Conservation (phyloP, 2,888 invertebrate species). For the Malachius bipustulatus region DNA sequence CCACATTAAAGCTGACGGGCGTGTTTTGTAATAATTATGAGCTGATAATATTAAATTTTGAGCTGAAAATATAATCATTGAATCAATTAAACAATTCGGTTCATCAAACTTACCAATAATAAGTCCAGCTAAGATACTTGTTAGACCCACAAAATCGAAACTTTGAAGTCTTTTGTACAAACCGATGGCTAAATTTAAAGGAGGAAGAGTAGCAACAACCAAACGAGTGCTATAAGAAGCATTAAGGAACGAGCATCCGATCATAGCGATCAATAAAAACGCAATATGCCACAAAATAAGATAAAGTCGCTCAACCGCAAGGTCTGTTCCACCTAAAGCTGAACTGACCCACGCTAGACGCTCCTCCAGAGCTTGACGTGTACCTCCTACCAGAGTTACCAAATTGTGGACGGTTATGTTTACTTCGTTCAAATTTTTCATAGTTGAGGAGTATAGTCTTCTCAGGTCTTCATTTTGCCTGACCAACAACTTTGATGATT, state of each 20-base stretch:
- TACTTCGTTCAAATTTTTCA: slow-evolving; percentile 40
- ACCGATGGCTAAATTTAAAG: slow-evolving; percentile 30
- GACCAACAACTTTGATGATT: slow-evolving; percentile 36
- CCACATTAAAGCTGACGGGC: slow-evolving; percentile 11
- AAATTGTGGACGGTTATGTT: slow-evolving; percentile 40
- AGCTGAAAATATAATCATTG: slow-evolving; percentile 18
- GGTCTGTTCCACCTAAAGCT: slow-evolving; percentile 34
- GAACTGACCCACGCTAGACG: slow-evolving; percentile 30
- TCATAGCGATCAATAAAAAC: slow-evolving; percentile 31
- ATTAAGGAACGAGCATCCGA: slow-evolving; percentile 33
- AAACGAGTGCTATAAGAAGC: slow-evolving; percentile 27
- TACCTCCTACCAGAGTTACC: slow-evolving; percentile 29
- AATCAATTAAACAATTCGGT: slow-evolving; percentile 7
- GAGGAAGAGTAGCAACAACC: slow-evolving; percentile 27
- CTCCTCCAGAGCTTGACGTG: slow-evolving; percentile 31
- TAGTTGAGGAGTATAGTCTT: slow-evolving; percentile 38
- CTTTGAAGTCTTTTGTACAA: slow-evolving; percentile 23
- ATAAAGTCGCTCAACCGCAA: slow-evolving; percentile 31
- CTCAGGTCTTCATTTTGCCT: slow-evolving; percentile 39
- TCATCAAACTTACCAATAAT: slow-evolving; percentile 1
- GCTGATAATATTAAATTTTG: slow-evolving; percentile 20
- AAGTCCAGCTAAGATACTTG: not conserved
- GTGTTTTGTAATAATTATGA: slow-evolving; percentile 8
- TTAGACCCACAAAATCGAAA: slow-evolving; percentile 5
- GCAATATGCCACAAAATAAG: slow-evolving; percentile 30